Conservation (phyloP, 37 sponge, comb jelly and placozoan genomes). For the Hormiphora californensis region DNA sequence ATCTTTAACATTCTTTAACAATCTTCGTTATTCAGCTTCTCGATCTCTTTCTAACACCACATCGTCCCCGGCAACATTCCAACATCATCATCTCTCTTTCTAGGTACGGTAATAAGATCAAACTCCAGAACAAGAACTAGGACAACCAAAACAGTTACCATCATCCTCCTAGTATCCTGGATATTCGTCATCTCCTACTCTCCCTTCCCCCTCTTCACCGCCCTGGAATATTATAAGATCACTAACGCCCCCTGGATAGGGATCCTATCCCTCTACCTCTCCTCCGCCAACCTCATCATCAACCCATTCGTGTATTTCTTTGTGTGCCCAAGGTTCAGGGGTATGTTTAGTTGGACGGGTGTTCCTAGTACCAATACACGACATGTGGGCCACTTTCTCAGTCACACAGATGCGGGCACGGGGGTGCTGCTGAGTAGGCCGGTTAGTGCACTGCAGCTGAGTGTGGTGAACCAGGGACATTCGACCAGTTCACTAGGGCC, state of each 20-base stretch:
- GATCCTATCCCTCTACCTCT: not conserved
- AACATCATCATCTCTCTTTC: too few relatives aligned
- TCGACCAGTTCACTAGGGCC: too few relatives aligned
- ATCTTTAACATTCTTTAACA: too few relatives aligned
- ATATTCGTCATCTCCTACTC: conserved; percentile 26
- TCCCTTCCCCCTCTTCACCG: conserved; percentile 46
- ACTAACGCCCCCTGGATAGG: not conserved
- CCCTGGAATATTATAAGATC: conserved; percentile 15
- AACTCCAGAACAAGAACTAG: conserved; percentile 22
- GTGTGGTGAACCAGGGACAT: too few relatives aligned
- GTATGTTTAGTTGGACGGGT: not conserved
- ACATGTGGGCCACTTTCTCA: too few relatives aligned
- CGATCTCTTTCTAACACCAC: too few relatives aligned
- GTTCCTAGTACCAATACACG: too few relatives aligned
- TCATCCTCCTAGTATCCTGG: conserved; percentile 35
- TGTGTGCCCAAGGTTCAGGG: not conserved
- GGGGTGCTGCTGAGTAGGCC: too few relatives aligned
- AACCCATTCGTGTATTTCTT: conserved; percentile 45
- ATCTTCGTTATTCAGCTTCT: too few relatives aligned
- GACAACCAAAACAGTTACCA: conserved; percentile 4
- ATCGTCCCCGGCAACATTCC: too few relatives aligned
- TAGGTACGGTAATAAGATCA: not conserved
- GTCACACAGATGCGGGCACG: too few relatives aligned
- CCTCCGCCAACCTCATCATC: conserved; percentile 43
- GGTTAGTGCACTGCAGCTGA: too few relatives aligned